Conservation (phyloP, 2,113 vertebrate genomes). For the Rhea pennata region DNA sequence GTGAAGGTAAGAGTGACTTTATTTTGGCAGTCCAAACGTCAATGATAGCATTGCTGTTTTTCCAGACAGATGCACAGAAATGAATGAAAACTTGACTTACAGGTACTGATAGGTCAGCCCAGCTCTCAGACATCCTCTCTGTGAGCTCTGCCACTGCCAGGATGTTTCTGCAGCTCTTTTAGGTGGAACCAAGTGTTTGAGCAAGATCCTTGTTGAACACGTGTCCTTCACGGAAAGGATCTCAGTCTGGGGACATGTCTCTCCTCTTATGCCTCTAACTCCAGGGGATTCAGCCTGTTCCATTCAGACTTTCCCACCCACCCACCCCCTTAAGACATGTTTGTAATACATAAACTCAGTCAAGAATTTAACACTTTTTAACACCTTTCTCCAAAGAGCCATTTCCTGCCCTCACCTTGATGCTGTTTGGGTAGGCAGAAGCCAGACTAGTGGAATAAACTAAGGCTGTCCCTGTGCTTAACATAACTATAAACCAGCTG, state of each 20-base stretch:
- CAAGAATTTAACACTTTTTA: neutral
- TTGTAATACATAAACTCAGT: neutral
- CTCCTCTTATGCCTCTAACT: neutral
- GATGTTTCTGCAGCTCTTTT: neutral
- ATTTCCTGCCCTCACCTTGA: neutral
- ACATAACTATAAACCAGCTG: neutral
- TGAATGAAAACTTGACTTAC: neutral
- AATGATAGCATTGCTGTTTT: neutral
- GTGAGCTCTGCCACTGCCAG: neutral
- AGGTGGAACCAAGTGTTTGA: neutral
- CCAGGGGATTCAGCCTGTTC: neutral
- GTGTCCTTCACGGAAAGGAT: neutral
- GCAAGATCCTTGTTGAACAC: neutral
- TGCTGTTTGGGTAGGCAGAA: neutral
- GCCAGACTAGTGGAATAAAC: neutral
- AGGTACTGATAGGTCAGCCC: neutral
- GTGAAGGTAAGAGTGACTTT: neutral
- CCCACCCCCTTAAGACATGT: neutral
- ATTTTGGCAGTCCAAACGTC: neutral
- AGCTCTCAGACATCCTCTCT: neutral
- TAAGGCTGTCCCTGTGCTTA: neutral
- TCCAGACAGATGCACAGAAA: neutral
- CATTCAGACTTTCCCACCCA: neutral
- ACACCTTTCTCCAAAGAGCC: neutral
- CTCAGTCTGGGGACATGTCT: neutral